Percentiles rank a stretch among this genome's conserved stretches.
Conservation (phyloP, 2,113 vertebrate genomes). For the Rutilus rutilus region DNA sequence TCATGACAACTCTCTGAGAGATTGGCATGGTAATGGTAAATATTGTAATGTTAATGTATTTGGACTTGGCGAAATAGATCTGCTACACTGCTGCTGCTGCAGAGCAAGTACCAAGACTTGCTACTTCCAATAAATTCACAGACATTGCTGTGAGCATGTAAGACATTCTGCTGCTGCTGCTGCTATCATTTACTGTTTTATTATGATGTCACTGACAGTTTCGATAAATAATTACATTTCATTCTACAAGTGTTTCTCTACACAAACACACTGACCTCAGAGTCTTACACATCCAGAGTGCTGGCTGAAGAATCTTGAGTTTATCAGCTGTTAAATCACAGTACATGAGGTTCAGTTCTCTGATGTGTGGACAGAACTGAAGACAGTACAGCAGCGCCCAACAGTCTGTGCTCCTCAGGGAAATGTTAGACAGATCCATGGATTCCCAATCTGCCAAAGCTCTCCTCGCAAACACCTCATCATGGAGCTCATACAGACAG, state of each 20-base stretch:
- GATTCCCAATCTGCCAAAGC: not conserved
- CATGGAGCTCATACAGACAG: slow-evolving; percentile 37
- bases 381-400: slow-evolving; percentile 18
- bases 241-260: no score
- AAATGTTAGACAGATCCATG: not conserved
- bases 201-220: not conserved
- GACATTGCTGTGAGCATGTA: no score
- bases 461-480: not conserved
- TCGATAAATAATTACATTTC: no score
- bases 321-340: slow-evolving; percentile 33
- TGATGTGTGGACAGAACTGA: slow-evolving; percentile 29
- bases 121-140: no score
- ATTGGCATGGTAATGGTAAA: no score
- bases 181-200: no score
- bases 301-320: slow-evolving; percentile 43
- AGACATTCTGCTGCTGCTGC: no score
- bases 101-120: no score
- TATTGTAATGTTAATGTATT: no score
- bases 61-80: no score
- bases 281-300: not conserved
- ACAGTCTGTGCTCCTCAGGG: not conserved
- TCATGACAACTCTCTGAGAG: no score
- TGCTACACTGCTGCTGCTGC: no score
- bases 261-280: slow-evolving; percentile 24
- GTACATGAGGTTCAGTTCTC: slow-evolving; percentile 13